Base-by-base conservation (phyloP, 2,113 vertebrate species). In the Ovibos moschatus region DNA sequence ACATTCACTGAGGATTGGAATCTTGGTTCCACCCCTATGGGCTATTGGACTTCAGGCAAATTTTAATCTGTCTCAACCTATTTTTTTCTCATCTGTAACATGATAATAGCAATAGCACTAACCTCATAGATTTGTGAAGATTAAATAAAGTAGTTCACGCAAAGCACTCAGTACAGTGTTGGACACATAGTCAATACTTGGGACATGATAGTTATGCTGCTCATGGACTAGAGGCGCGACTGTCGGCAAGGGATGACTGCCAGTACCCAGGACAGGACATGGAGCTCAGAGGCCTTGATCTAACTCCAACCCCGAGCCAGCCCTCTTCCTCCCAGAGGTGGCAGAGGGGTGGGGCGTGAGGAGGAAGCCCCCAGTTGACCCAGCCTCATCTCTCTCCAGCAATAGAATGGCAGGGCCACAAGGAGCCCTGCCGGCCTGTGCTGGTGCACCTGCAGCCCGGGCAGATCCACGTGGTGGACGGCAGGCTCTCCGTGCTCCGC, bases 381-480 rank as follows among this genome's bases (percentile, higher is more conserved):
- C 55, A 51, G 55, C 36, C 13, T 6, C 5, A 28, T 97, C 64
- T 47, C 47, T 81, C 51, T 53, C 5, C 87, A 99, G 99, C 99
- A 27, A 82, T 82, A 60, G 99, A 99, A 90, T 98, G 99, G 99
- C 98, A 99, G 79, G 98, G 97, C 17, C 94, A 47, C 47, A 98
- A 97, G 45, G 98, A 99, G n/a, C 95, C 99, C 82, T 97, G 98
- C 58, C 98, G 98, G 40, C 97, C 96, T 0, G 98, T 99, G 27
- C 50, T 16, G 0, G 36, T 96, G 76, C 98, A 98, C 82, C 67
- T 97, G 23, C 96, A 99, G 28, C 96, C 99, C 0, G 98, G 99
- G 17, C 98, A 97, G 97, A 97, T 99, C 55, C 98, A 95, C 2
- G 97, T 99, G 45, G 97, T 98, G 55, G 98, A 99, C 4, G 94